Evolutionary conservation across 2,797 vertebrate genomes (phyloP).

Genomic region (Tokudaia tokunoshimensis): DNA sequence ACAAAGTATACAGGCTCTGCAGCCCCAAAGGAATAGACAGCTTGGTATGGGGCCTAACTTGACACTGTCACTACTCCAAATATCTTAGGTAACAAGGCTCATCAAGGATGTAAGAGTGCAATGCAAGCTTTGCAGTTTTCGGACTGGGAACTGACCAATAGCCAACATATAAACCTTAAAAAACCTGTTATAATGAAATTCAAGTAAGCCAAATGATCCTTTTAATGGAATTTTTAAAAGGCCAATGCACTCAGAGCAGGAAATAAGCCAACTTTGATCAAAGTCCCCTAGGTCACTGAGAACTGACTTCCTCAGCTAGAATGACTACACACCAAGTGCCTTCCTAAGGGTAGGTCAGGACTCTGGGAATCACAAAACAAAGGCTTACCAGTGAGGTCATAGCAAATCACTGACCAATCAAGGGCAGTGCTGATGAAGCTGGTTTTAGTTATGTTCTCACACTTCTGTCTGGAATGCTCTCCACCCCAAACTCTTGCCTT

Average conservation of each 20-base stretch:
- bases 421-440: neutral
- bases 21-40: neutral
- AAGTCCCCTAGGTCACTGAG: conserved; percentile 63
- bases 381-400: conserved; percentile 60
- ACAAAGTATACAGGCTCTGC: neutral
- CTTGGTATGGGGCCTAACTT: neutral
- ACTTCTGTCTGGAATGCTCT: conserved; percentile 27
- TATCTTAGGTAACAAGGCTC: conserved; percentile 55
- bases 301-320: conserved; percentile 63
- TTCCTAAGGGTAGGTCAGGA: neutral
- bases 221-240: conserved; percentile 60
- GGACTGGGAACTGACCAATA: conserved; percentile 72
- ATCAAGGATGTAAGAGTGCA: conserved; percentile 65
- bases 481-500: neutral
- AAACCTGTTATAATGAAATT: conserved; percentile 70
- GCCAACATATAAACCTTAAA: conserved; percentile 68
- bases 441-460: neutral
- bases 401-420: conserved; percentile 38
- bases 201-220: conserved; percentile 72
- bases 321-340: conserved; percentile 36
- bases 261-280: conserved; percentile 62
- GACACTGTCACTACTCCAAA: neutral
- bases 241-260: conserved; percentile 28
- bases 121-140: conserved; percentile 73
- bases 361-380: conserved; percentile 47